Conservation (phyloP, 2,888 invertebrate genomes). For the Caenorhabditis sp. region DNA sequence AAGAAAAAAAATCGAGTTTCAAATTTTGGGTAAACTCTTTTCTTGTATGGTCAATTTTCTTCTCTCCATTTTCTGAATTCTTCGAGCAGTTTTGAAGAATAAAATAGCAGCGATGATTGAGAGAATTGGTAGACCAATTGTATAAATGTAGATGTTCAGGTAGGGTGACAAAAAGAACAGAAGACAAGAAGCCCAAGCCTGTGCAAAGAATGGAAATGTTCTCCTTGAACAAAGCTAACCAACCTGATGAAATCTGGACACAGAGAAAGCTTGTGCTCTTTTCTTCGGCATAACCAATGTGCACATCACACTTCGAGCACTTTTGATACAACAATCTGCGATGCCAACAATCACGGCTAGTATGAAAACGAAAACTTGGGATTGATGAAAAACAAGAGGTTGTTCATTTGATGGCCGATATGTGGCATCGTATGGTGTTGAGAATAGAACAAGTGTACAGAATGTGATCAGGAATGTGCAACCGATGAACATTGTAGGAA, state of each 20-base stretch:
- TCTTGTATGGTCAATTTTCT: not conserved
- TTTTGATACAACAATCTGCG: constrained; percentile 48
- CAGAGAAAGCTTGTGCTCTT: constrained; percentile 50
- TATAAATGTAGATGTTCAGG: constrained; percentile 36
- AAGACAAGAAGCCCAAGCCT: constrained; percentile 27
- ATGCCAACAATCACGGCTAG: constrained; percentile 49
- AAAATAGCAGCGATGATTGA: constrained; percentile 23
- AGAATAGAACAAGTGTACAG: constrained; percentile 27
- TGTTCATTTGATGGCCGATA: constrained; percentile 34
- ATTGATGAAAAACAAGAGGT: constrained; percentile 43
- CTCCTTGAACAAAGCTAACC: not conserved
- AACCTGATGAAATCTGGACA: constrained; percentile 51
- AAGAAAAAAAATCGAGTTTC: not conserved
- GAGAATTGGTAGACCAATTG: constrained; percentile 35
- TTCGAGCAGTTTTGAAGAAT: constrained; percentile 24
- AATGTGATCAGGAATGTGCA: not conserved
- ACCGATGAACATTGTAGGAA: no score
- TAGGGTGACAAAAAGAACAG: constrained; percentile 37
- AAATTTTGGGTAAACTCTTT: not conserved
- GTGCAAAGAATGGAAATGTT: not conserved
- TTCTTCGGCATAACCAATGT: constrained; percentile 46
- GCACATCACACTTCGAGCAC: constrained; percentile 44
- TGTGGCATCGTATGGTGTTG: constrained; percentile 45
- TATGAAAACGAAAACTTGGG: constrained; percentile 33
- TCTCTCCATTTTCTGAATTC: constrained; percentile 26